These are phyloP conservation scores for Ctenopoma kingsleyae DNA, from an alignment of 2,797 vertebrate genomes.

Conservation along the genomic window DNA sequence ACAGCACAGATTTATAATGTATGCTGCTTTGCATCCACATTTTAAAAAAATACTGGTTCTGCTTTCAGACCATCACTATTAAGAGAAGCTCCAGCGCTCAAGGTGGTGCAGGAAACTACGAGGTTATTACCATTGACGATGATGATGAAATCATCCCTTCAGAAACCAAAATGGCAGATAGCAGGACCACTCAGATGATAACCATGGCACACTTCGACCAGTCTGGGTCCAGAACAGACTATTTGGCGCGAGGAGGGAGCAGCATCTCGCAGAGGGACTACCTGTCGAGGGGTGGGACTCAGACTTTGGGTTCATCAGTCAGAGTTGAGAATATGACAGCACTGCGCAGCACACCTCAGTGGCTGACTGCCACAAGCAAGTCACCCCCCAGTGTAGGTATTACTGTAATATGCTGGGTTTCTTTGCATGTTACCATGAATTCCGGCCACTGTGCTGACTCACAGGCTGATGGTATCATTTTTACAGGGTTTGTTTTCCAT, in stretches of 20 bases:
- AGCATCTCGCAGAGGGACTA: constrained; percentile 73
- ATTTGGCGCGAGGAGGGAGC: constrained; percentile 85
- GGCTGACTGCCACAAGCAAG: constrained; percentile 68
- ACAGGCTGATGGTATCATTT: background rate
- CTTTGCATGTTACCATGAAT: background rate
- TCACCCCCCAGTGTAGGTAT: constrained; percentile 71
- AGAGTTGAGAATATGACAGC: constrained; percentile 85
- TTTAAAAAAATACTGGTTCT: background rate
- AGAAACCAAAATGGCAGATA: constrained; percentile 53
- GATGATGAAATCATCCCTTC: constrained; percentile 59
- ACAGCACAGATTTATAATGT: background rate
- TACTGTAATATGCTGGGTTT: background rate
- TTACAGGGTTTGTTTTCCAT: background rate
- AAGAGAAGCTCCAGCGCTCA: constrained; percentile 81
- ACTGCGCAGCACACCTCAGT: constrained; percentile 83
- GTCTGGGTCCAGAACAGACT: constrained; percentile 80
- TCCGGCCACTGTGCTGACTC: background rate
- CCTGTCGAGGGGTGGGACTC: constrained; percentile 86
- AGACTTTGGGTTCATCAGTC: constrained; percentile 72
- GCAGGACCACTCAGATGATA: constrained; percentile 56
- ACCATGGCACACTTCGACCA: constrained; percentile 60
- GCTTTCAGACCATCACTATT: constrained; percentile 73
- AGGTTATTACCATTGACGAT: constrained; percentile 80
- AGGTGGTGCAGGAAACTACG: constrained; percentile 72
- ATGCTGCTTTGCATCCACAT: background rate